Evolutionary conservation across 2,888 invertebrate genomes (phyloP).

Genomic region (Noctua janthe): DNA sequence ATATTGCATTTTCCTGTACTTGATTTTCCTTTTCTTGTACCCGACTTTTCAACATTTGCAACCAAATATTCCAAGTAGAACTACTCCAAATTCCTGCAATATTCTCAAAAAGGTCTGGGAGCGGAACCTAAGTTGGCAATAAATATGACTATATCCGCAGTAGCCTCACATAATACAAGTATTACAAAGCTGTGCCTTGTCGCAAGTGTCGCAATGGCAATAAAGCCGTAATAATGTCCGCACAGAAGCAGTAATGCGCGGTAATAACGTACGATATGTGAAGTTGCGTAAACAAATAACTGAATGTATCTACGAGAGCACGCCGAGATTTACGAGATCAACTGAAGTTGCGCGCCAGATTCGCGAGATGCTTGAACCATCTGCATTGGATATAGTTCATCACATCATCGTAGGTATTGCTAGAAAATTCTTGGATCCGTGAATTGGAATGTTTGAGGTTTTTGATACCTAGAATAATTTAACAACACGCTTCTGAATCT

Average conservation of each 20-base stretch:
- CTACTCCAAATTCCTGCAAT: constrained; percentile 16
- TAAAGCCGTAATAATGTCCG: constrained; percentile 72
- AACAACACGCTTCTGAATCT: constrained; percentile 9
- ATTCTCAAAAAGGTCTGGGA: constrained; percentile 42
- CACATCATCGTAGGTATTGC: constrained; percentile 1
- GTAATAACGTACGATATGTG: constrained; percentile 67
- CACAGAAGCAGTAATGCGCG: constrained; percentile 58
- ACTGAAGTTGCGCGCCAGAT: constrained; percentile 68
- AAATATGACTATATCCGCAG: constrained; percentile 58
- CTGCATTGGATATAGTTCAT: constrained; percentile 42
- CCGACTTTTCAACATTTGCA: neutral
- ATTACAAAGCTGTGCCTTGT: constrained; percentile 52
- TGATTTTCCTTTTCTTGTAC: too few species aligned
- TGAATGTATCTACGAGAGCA: constrained; percentile 55
- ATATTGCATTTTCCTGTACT: neutral
- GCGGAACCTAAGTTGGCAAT: constrained; percentile 38
- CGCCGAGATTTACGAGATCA: constrained; percentile 69
- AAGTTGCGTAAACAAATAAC: constrained; percentile 72
- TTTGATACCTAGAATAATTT: neutral
- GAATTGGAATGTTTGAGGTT: neutral
- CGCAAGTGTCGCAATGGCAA: constrained; percentile 68
- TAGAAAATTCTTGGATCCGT: constrained; percentile 13
- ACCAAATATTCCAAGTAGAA: constrained; percentile 13
- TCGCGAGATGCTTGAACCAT: constrained; percentile 50
- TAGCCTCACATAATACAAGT: constrained; percentile 62